phyloP scores from a whole-genome alignment of 1,140 invertebrate species.

The Portunus trituberculatus region DNA sequence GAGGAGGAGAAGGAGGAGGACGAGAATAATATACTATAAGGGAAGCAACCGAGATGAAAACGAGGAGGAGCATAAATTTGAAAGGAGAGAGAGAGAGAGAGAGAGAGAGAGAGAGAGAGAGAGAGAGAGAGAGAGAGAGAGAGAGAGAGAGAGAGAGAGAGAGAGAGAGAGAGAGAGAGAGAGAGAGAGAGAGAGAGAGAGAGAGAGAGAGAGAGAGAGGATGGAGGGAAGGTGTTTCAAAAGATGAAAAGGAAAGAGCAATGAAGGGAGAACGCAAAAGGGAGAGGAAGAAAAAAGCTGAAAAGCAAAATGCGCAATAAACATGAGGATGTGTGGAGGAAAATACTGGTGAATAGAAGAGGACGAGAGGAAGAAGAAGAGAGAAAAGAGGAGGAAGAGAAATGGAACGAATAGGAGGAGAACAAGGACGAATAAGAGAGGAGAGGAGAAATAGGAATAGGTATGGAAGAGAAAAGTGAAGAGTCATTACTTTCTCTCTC shows the following conservation, averaged over 20 bases:
- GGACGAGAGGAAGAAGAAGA: not conserved
- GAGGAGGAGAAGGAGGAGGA: not conserved
- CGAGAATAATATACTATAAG: not conserved
- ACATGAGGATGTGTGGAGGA: not conserved
- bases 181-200: not conserved
- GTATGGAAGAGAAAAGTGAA: not conserved
- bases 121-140: conserved; percentile 8
- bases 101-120: not conserved
- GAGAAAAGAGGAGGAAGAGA: not conserved
- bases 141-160: conserved; percentile 11
- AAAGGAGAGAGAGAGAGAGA: not conserved
- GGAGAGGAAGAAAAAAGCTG: too few species aligned
- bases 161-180: conserved; percentile 3
- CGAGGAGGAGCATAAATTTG: not conserved
- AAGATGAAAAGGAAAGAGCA: conserved; percentile 22
- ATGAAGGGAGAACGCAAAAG: not conserved
- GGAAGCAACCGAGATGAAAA: not conserved
- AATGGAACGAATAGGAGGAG: not conserved
- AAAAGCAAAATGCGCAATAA: not conserved
- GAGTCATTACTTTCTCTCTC: not conserved
- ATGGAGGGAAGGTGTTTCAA: not conserved
- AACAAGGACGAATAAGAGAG: too few species aligned
- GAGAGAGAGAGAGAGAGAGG: not conserved
- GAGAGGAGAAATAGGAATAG: not conserved
- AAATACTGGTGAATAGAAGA: not conserved